These are phyloP conservation scores for Drosophila micromelanica DNA, from an alignment of 1,140 invertebrate species.

Conservation along the genomic window DNA sequence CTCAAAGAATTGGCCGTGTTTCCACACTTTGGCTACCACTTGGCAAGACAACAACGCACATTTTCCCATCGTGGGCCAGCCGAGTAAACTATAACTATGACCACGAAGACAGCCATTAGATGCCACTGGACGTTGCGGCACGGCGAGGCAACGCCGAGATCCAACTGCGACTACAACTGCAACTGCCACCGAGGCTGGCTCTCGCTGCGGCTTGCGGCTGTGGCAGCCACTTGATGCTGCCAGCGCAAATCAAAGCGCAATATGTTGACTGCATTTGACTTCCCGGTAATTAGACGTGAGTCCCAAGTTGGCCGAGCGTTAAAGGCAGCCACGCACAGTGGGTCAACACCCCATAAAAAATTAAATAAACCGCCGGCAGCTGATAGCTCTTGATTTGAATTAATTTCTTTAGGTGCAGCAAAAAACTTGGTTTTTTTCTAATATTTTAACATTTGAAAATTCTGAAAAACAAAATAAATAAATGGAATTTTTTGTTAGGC, in stretches of 20 bases:
- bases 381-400: no score
- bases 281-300: conserved; percentile 81
- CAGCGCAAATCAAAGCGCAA: conserved; percentile 79
- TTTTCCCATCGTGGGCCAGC: conserved; percentile 59
- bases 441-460: no score
- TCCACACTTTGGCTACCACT: conserved; percentile 80
- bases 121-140: conserved; percentile 13
- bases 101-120: conserved; percentile 50
- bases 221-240: conserved; percentile 43
- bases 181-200: not conserved
- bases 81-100: conserved; percentile 71
- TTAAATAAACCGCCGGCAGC: not conserved
- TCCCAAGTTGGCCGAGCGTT: conserved; percentile 47
- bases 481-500: no score
- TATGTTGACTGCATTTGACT: conserved; percentile 83
- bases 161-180: no score
- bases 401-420: no score
- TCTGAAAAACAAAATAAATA: no score
- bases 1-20: conserved; percentile 65
- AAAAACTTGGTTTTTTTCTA: no score
- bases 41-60: conserved; percentile 62
- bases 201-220: not conserved
- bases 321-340: conserved; percentile 27
- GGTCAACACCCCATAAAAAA: not conserved
- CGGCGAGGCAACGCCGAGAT: no score